Base-by-base conservation (phyloP, 2,888 invertebrate genomes). In the Perizoma flavofasciatum region DNA sequence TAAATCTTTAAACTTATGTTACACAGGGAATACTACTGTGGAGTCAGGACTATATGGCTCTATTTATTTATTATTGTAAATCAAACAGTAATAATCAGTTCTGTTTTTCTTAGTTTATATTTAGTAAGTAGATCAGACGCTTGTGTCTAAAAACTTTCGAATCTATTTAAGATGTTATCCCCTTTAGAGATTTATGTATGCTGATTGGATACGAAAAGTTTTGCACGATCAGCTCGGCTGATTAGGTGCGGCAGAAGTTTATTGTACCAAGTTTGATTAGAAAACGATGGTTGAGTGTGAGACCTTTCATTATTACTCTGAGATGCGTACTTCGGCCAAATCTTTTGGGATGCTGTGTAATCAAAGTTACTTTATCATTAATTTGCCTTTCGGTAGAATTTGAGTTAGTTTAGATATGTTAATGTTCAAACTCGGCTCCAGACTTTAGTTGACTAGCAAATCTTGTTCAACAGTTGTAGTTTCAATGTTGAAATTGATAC, bases 181-280 rank as follows among this genome's bases (percentile, higher is more conserved):
- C 22, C 59, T 59, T 60, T 48, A 74, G 73, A 78, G 75, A 82
- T 83, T 83, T 81, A 78, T 81, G 77, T 82, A 80, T 80, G 79
- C 76, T 81, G 79, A 82, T 82, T 81, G 79, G 79, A 74, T 78
- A 69, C 70, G 74, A 73, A 68, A 74, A 75, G 77, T 78, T 72
- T 81, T 76, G 64, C 59, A 61, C 68, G 68, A 78, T 73, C 74
- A 74, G 62, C 70, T 59, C 63, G 62, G 69, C 69, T 85, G 84
- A 84, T 84, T 83, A 83, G 81, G 77, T 83, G 79, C 58, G 65
- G 78, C 75, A 73, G 69, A 78, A 81, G 77, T 83, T 82, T 81
- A 84, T 83, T 81, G 82, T 79, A 72, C 57, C 71, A 85, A 85
- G 77, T 86, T 85, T 83, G 84, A 86, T 85, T 85, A 82, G 82